Percentiles rank a stretch among this genome's conserved stretches.
Evolutionary conservation across 2,797 vertebrate genomes (phyloP).

Genomic region (Platalea minor): DNA sequence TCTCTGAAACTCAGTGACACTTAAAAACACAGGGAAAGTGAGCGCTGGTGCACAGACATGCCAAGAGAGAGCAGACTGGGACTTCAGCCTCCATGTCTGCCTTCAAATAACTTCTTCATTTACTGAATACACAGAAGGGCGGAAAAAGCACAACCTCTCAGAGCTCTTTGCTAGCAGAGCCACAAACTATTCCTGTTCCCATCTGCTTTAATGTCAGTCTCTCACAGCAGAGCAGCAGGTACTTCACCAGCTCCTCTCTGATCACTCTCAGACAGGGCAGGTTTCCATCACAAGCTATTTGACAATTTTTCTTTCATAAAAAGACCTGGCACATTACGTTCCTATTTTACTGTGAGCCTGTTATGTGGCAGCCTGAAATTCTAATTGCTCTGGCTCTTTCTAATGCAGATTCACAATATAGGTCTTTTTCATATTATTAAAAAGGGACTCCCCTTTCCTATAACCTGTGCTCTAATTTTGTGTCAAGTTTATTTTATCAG

Average conservation of each 20-base stretch:
- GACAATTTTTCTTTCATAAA: not conserved
- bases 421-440: not conserved
- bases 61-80: not conserved
- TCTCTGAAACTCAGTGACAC: not conserved
- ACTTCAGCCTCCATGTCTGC: not conserved
- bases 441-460: not conserved
- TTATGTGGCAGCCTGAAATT: not conserved
- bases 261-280: not conserved
- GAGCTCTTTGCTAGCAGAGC: not conserved
- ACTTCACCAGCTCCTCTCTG: not conserved
- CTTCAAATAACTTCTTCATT: not conserved
- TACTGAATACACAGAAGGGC: not conserved
- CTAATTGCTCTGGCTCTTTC: conserved; percentile 13
- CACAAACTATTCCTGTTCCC: not conserved
- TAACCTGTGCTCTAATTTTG: not conserved
- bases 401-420: not conserved
- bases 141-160: not conserved
- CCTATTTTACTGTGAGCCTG: not conserved
- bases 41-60: not conserved
- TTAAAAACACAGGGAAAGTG: not conserved
- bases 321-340: not conserved
- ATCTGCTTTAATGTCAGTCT: not conserved
- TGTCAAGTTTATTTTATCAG: not conserved
- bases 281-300: not conserved
- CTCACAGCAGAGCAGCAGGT: not conserved